A percentile compares a stretch with the other conserved stretches of the same genome.
Conservation (phyloP, 2,797 vertebrate species). For the Syngnathus rostellatus region DNA sequence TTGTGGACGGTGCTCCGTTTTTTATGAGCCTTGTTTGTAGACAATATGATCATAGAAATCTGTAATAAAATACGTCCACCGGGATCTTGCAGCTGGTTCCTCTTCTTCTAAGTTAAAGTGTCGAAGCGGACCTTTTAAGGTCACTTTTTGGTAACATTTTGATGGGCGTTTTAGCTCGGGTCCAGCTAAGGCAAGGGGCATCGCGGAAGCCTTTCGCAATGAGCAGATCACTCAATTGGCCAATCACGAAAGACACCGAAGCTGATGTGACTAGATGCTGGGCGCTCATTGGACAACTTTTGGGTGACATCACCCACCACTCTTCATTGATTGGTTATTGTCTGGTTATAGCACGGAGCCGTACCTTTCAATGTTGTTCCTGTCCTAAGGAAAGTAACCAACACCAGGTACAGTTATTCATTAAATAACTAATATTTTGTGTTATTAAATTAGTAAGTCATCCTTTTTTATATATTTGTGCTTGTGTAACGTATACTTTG, state of each 20-base stretch:
- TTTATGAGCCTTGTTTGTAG: background rate
- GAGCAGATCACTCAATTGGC: slow-evolving; percentile 45
- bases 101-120: too few relatives aligned
- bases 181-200: slow-evolving; percentile 4
- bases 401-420: background rate
- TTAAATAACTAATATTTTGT: background rate
- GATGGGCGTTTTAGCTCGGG: background rate
- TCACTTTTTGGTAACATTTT: background rate
- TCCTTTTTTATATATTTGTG: background rate
- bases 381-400: background rate
- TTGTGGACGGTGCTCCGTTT: background rate
- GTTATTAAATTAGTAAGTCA: background rate
- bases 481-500: background rate
- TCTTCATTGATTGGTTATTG: slow-evolving; percentile 17
- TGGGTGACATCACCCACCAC: background rate
- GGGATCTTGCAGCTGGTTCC: background rate
- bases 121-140: background rate
- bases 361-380: background rate
- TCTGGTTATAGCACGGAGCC: background rate
- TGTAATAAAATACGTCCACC: too few relatives aligned
- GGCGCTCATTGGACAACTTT: slow-evolving; percentile 23
- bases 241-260: slow-evolving; percentile 39
- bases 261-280: slow-evolving; percentile 27
- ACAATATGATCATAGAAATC: background rate
- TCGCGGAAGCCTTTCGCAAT: slow-evolving; percentile 24